These are phyloP conservation scores for Cynocephalus volans DNA, from an alignment of 2,113 vertebrate genomes.

Conservation along the genomic window DNA sequence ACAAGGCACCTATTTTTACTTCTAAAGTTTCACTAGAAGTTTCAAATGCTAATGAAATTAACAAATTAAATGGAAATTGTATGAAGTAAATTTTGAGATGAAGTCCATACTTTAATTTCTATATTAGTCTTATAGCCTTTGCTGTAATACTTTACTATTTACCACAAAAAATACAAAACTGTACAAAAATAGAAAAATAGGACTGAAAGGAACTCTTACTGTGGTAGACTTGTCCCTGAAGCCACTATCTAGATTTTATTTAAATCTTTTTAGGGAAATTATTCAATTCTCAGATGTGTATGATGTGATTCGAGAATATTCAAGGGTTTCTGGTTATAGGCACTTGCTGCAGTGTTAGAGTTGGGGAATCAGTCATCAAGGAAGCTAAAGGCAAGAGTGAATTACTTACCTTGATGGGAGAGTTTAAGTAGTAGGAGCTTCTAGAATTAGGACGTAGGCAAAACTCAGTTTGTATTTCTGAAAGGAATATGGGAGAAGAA, in stretches of 20 bases:
- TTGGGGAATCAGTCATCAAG: background rate
- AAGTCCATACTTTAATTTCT: background rate
- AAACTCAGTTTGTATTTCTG: background rate
- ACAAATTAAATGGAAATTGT: constrained; percentile 2
- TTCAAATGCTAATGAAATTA: constrained; percentile 45
- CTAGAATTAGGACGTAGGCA: background rate
- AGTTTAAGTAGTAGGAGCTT: background rate
- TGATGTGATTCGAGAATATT: background rate
- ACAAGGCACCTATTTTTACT: background rate
- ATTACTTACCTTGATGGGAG: background rate
- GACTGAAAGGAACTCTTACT: background rate
- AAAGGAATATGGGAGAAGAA: background rate
- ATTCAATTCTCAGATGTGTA: background rate
- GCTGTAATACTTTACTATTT: background rate
- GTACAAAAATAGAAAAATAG: background rate
- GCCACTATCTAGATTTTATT: background rate
- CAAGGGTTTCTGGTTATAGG: background rate
- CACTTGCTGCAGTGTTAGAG: too few relatives aligned
- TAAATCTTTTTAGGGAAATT: background rate
- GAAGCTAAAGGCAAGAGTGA: background rate
- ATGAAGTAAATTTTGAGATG: background rate
- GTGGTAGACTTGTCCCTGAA: background rate
- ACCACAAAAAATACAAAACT: constrained; percentile 12
- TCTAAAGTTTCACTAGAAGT: background rate
- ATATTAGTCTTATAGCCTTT: background rate